A percentile compares a stretch with the other conserved stretches of the same genome.
phyloP scores from a whole-genome alignment of 1,140 invertebrate genomes.

The Drosophila ohnishii region DNA sequence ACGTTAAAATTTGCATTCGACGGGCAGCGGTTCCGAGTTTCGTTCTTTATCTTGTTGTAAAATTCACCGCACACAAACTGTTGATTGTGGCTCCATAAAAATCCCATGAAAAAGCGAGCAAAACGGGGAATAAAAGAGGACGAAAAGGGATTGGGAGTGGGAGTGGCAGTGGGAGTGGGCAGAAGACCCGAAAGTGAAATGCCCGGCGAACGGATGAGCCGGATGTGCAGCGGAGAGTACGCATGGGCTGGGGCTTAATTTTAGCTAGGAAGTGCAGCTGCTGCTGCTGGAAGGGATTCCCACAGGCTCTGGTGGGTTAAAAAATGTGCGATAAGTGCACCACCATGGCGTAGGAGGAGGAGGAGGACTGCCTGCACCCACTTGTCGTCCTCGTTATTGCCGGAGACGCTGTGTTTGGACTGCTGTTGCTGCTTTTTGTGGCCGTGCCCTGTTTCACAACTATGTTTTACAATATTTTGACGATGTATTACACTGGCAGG shows the following conservation, averaged over 20 bases:
- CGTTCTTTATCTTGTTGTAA: conserved; percentile 81
- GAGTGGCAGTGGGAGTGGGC: conserved; percentile 12
- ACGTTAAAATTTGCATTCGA: conserved; percentile 48
- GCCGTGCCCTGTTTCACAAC: conserved; percentile 75
- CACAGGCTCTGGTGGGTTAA: conserved; percentile 47
- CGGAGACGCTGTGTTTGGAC: conserved; percentile 44
- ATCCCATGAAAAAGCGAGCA: conserved; percentile 73
- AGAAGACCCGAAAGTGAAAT: conserved; percentile 61
- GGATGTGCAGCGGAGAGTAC: conserved; percentile 47
- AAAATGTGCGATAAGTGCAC: conserved; percentile 67
- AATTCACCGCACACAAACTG: conserved; percentile 83
- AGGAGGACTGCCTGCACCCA: conserved; percentile 44
- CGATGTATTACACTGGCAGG: conserved; percentile 64
- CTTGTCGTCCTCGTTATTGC: conserved; percentile 65
- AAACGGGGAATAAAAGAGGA: conserved; percentile 12
- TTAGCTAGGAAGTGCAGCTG: conserved; percentile 65
- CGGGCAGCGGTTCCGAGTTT: conserved; percentile 43
- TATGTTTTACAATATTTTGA: conserved; percentile 82
- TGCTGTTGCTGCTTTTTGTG: conserved; percentile 56
- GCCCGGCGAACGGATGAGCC: conserved; percentile 64
- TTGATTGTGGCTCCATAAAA: conserved; percentile 83
- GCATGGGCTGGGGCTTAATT: conserved; percentile 64
- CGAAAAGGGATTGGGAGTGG: conserved; percentile 13
- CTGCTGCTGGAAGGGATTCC: conserved; percentile 8
- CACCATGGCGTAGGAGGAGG: conserved; percentile 43